Conservation (phyloP, 2,113 vertebrate genomes). For the Okapia johnstoni region DNA sequence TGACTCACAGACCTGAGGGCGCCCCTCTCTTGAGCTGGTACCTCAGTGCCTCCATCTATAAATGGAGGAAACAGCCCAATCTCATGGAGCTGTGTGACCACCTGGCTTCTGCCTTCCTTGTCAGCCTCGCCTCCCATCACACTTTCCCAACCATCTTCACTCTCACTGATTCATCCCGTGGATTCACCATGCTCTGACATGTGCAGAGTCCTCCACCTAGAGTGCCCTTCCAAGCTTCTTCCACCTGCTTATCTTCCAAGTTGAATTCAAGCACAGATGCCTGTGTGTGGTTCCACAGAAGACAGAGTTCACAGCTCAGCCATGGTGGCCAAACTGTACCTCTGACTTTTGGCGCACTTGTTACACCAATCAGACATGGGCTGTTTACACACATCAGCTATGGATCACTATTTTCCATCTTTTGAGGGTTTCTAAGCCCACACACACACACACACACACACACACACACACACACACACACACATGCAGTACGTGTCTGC, state of each 20-base stretch:
- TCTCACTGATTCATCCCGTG: background rate
- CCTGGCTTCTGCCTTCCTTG: background rate
- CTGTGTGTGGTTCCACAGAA: background rate
- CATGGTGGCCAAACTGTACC: fast-evolving
- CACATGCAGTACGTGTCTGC: fast-evolving
- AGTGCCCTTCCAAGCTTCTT: background rate
- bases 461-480: background rate
- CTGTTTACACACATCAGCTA: background rate
- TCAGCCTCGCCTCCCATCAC: background rate
- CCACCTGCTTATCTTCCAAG: background rate
- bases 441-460: background rate
- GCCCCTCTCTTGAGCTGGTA: background rate
- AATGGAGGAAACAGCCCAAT: background rate
- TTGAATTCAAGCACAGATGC: background rate
- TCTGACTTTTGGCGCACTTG: background rate
- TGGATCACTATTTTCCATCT: background rate
- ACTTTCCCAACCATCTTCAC: background rate
- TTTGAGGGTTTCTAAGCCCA: background rate
- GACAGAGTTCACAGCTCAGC: background rate
- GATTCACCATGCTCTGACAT: background rate
- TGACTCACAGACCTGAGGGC: background rate
- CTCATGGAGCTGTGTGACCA: background rate
- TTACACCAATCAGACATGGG: background rate
- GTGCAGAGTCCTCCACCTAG: background rate
- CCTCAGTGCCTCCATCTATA: background rate